A percentile compares a stretch with the other conserved stretches of the same genome.
Evolutionary conservation across 2,797 vertebrate genomes (phyloP).

Genomic region (Enteromius paludinosus): DNA sequence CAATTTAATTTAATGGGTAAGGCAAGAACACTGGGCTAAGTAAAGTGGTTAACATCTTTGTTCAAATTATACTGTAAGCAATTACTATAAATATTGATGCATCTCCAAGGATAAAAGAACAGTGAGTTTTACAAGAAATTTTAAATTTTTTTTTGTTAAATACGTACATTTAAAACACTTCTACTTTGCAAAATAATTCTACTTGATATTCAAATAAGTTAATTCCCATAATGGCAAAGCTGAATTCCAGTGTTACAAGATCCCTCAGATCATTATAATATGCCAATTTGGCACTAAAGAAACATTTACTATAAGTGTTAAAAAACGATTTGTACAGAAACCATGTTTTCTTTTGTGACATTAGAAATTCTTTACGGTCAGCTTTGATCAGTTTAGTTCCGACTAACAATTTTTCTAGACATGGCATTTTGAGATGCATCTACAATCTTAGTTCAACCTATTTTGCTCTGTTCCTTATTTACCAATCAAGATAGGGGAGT

Average conservation of each 20-base stretch:
- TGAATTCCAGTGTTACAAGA: not conserved
- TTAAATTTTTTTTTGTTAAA: not conserved
- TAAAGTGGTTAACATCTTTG: not conserved
- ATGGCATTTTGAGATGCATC: not conserved
- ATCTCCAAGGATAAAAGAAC: not conserved
- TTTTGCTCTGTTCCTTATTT: not conserved
- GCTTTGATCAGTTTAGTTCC: not conserved
- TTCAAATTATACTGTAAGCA: not conserved
- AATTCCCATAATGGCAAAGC: not conserved
- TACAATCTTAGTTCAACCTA: not conserved
- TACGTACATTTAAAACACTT: not conserved
- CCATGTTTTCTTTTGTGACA: not conserved
- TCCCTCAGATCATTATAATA: not conserved
- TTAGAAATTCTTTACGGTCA: not conserved
- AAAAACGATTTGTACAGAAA: not conserved
- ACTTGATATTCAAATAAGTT: no score
- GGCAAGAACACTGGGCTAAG: not conserved
- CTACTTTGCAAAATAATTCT: not conserved
- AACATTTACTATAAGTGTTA: not conserved
- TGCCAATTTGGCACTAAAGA: not conserved
- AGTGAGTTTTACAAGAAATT: no score
- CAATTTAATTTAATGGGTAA: not conserved
- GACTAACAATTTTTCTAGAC: not conserved
- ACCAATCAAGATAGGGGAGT: constrained; percentile 9
- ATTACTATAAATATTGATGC: not conserved